These are phyloP conservation scores for Agrochola lota DNA, from an alignment of 2,888 invertebrate species.

Conservation along the genomic window DNA sequence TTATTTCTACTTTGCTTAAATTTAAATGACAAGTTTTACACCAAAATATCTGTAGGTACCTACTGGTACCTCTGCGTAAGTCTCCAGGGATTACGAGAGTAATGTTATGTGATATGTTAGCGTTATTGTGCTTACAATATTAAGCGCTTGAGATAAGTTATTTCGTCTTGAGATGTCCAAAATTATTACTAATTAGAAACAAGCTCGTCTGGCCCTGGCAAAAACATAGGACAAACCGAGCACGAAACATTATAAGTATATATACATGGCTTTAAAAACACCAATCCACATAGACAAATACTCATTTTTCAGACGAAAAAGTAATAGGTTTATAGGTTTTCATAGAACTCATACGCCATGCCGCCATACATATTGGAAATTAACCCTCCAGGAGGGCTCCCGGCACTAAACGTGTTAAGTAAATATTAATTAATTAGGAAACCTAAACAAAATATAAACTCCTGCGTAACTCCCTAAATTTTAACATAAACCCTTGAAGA, in stretches of 20 bases:
- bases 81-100: background rate
- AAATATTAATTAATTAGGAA: background rate
- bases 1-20: background rate
- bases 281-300: background rate
- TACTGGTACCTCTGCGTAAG: background rate
- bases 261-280: background rate
- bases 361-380: too few species aligned
- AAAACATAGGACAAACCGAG: background rate
- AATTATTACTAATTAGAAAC: background rate
- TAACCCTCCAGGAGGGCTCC: too few species aligned
- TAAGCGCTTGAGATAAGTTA: background rate
- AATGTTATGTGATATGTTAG: background rate
- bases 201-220: background rate
- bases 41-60: background rate
- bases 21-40: background rate
- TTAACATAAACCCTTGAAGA: constrained; percentile 28
- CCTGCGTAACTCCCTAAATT: constrained; percentile 4
- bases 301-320: background rate
- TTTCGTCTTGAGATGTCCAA: background rate
- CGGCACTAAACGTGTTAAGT: background rate
- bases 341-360: too few species aligned
- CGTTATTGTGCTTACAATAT: background rate
- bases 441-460: constrained; percentile 3
- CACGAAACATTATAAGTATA: too few species aligned
- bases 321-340: too few species aligned